phyloP scores from a whole-genome alignment of 2,888 invertebrate species.

The Stenodera caucasica region DNA sequence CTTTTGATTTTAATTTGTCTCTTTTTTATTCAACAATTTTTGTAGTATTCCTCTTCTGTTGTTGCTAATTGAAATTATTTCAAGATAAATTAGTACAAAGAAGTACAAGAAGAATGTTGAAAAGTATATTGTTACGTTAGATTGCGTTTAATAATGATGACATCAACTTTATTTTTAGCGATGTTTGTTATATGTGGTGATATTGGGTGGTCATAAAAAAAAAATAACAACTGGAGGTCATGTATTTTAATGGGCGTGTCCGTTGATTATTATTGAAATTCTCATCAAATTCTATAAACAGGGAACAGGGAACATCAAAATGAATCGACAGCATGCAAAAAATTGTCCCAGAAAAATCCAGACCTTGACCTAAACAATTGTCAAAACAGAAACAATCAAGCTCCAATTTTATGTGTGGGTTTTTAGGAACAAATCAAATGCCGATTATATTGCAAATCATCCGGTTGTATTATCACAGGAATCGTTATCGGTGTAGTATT shows the following conservation, averaged over 20 bases:
- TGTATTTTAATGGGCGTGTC: slow-evolving; percentile 30
- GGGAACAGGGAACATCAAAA: background rate
- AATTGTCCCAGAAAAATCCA: background rate
- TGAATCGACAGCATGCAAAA: background rate
- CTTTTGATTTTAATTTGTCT: slow-evolving; percentile 9
- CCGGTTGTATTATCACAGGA: background rate
- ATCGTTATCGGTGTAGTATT: background rate
- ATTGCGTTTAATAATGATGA: slow-evolving; percentile 42
- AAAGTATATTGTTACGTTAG: background rate
- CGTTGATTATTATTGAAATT: background rate
- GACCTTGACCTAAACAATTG: background rate
- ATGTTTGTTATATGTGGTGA: slow-evolving; percentile 22
- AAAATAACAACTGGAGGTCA: slow-evolving; percentile 28
- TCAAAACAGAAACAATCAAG: background rate
- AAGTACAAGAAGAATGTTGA: background rate
- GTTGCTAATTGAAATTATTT: background rate
- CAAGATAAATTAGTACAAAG: background rate
- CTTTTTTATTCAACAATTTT: background rate
- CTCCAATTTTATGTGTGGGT: background rate
- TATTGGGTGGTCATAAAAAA: background rate
- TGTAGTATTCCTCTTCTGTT: background rate
- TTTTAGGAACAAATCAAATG: background rate
- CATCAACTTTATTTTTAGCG: slow-evolving; percentile 48
- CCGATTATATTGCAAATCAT: background rate
- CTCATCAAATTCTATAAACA: background rate